phyloP scores from a whole-genome alignment of 2,113 vertebrate genomes.

The Urocitellus parryii region DNA sequence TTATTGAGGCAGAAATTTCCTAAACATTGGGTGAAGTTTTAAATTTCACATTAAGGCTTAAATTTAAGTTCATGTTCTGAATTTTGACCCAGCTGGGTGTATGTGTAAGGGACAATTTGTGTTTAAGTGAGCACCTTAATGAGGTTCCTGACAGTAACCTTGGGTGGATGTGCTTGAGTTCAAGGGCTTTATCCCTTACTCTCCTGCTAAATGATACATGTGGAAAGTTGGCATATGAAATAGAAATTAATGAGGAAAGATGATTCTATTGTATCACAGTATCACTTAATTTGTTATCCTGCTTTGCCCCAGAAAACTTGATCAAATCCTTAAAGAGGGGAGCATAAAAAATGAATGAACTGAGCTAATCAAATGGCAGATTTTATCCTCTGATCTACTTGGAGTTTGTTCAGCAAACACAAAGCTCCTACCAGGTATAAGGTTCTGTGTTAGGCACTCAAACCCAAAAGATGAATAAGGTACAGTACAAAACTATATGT shows the following conservation, averaged over 20 bases:
- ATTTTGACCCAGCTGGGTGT: neutral
- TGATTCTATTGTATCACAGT: neutral
- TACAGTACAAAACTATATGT: neutral
- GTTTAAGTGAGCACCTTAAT: constrained; percentile 5
- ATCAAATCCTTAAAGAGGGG: neutral
- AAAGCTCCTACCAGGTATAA: neutral
- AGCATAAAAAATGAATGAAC: neutral
- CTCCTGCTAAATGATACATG: neutral
- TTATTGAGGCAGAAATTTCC: constrained; percentile 10
- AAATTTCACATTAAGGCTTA: constrained; percentile 27
- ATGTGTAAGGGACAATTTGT: neutral
- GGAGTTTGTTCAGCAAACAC: constrained; percentile 12
- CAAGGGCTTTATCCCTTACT: neutral
- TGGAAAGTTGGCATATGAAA: neutral
- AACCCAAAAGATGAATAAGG: neutral
- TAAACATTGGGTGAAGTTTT: neutral
- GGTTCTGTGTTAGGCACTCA: neutral
- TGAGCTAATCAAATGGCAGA: neutral
- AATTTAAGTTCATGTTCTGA: neutral
- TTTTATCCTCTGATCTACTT: neutral
- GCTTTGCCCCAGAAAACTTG: neutral
- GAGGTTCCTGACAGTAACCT: neutral
- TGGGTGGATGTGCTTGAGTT: neutral
- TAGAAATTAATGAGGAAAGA: neutral
- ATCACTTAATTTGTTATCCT: neutral